These are phyloP conservation scores for Tipula confusa DNA, from an alignment of 2,888 invertebrate genomes.

Conservation along the genomic window DNA sequence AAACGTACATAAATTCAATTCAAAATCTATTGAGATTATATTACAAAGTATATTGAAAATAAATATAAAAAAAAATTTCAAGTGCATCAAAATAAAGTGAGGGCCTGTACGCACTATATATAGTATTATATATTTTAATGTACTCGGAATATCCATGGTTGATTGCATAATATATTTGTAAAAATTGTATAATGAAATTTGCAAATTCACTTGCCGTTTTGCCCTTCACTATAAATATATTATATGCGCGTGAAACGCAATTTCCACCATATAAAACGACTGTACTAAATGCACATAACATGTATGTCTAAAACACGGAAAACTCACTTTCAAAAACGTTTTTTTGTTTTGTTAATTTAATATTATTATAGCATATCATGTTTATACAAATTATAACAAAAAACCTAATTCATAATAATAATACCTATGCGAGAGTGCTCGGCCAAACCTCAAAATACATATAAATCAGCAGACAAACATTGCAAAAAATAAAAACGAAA, in stretches of 20 bases:
- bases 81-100: not conserved
- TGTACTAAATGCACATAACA: not conserved
- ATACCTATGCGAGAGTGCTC: not conserved
- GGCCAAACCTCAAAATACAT: not conserved
- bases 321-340: not conserved
- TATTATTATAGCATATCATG: slow-evolving; percentile 3
- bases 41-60: not conserved
- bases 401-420: not conserved
- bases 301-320: not conserved
- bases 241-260: not conserved
- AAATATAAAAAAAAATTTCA: not conserved
- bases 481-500: not conserved
- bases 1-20: not conserved
- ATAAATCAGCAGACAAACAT: not conserved
- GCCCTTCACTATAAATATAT: not conserved
- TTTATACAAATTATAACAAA: not conserved
- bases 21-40: not conserved
- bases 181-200: not conserved
- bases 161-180: not conserved
- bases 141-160: not conserved
- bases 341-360: not conserved
- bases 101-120: not conserved
- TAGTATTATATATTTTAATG: not conserved
- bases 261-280: not conserved
- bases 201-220: not conserved